A percentile compares a stretch with the other conserved stretches of the same genome.
Conservation (phyloP, 2,888 invertebrate genomes). For the Phasia obesa region DNA sequence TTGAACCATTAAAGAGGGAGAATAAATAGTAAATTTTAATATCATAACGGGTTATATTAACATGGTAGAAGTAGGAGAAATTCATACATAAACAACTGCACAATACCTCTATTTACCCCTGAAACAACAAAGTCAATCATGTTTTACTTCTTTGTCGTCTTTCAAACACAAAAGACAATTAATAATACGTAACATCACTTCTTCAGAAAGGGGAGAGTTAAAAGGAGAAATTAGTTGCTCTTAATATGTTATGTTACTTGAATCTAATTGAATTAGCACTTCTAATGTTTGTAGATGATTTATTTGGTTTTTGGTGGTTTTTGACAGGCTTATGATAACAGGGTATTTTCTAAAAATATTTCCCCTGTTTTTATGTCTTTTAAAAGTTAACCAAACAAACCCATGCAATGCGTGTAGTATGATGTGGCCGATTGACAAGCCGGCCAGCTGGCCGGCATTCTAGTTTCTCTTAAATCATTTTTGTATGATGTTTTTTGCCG, state of each 20-base stretch:
- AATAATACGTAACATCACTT: constrained; percentile 23
- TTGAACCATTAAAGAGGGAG: not conserved
- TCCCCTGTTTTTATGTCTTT: not conserved
- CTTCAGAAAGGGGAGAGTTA: constrained; percentile 19
- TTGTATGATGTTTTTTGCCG: constrained; percentile 58
- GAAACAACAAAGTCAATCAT: constrained; percentile 17
- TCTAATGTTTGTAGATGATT: not conserved
- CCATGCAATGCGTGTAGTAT: not conserved
- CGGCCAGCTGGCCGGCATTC: constrained; percentile 29
- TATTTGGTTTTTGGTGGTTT: constrained; percentile 21
- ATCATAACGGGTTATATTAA: not conserved
- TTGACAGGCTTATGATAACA: constrained; percentile 36
- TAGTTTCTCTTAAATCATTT: constrained; percentile 48
- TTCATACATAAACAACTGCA: not conserved
- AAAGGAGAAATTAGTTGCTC: constrained; percentile 37
- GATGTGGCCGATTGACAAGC: not conserved
- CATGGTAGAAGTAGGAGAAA: constrained; percentile 1
- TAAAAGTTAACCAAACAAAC: not conserved
- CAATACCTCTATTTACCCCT: constrained; percentile 7
- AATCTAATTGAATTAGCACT: constrained; percentile 5
- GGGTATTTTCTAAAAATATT: constrained; percentile 26
- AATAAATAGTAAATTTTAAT: not conserved
- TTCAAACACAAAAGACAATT: constrained; percentile 27
- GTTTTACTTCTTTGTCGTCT: not conserved
- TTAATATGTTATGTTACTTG: constrained; percentile 53